A percentile compares a stretch with the other conserved stretches of the same genome.
These are phyloP conservation scores for Drosophila busckii DNA, from an alignment of 1,140 invertebrate species.

Conservation along the genomic window DNA sequence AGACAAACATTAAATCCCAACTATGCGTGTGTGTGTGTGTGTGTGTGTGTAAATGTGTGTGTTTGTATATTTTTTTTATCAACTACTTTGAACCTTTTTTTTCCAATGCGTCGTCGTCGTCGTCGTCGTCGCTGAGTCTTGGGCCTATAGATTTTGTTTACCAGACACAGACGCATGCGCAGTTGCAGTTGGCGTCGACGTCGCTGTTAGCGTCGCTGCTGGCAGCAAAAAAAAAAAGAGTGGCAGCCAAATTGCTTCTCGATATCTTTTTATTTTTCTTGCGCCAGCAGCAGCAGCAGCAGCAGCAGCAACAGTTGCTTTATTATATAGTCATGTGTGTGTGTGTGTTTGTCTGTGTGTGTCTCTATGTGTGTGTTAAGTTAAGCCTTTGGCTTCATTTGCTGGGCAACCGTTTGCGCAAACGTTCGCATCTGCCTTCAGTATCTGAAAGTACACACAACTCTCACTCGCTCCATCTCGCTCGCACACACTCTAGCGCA, in stretches of 20 bases:
- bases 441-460: constrained; percentile 36
- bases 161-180: constrained; percentile 7
- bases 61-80: constrained; percentile 58
- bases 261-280: constrained; percentile 73
- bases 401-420: constrained; percentile 67
- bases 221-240: constrained; percentile 40
- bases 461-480: constrained; percentile 3
- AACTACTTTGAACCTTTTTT: constrained; percentile 70
- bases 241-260: constrained; percentile 76
- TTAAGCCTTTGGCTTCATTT: constrained; percentile 71
- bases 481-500: background rate
- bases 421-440: constrained; percentile 39
- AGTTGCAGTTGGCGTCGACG: background rate
- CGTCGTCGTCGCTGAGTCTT: constrained; percentile 41
- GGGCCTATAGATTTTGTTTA: too few relatives aligned
- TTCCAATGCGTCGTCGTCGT: constrained; percentile 27
- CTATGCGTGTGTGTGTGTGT: constrained; percentile 36
- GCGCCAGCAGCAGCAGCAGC: constrained; percentile 44
- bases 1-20: constrained; percentile 68
- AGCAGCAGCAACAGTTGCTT: constrained; percentile 19
- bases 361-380: constrained; percentile 25
- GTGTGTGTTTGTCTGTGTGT: constrained; percentile 29
- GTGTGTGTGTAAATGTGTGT: constrained; percentile 32
- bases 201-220: background rate
- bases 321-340: constrained; percentile 41